Base-by-base conservation (phyloP, 1,140 invertebrate genomes). In the Drosophila navojoa region DNA sequence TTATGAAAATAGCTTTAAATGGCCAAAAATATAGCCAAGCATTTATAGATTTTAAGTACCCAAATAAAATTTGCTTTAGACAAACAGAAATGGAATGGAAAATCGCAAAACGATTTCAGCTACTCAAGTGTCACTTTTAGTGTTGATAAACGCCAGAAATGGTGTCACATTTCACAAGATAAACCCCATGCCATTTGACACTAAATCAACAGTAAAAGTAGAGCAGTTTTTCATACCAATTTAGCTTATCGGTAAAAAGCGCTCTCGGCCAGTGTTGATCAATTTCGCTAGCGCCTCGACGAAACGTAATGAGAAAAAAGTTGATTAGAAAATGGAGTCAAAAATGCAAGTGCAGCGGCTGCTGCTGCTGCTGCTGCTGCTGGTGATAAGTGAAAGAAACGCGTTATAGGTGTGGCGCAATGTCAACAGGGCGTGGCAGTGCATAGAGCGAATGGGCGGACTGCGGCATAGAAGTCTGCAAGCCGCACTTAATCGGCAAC, bases 401-500 rank as follows among this genome's bases (percentile, higher is more conserved):
- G 5, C 35, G 4, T 13, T 22, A n/a, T 11, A 25, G 54, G 54
- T n/a, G 55, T 42, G 38, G 40, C 35, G n/a, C 53, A 19, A 40
- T 55, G 35, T 22, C 16, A 25, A 49, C 22, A 9, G 42, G 40
- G n/a, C 15, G 57, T 11, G n/a, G 42, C 35, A 42, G 11, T 6
- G 29, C 32, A 27, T 9, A n/a, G 32, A 35, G 29, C n/a, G 29
- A 13, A 9, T 16, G 40, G 22, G 32, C 7, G 2, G 32, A 32
- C 32, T 32, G 32, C 32, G 27, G 5, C n/a, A 54, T 16, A 25
- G 60, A 58, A 38, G 38, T 54, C 60, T 71, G 62, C 49, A 49
- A 22, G 10, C 15, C 54, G 81, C 76, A 74, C 84, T 89, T 87
- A 87, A 87, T 89, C 82, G 82, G 76, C 64, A 89, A 69, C 64